A percentile compares a stretch with the other conserved stretches of the same genome.
phyloP scores from a whole-genome alignment of 2,888 invertebrate species.

The Temnothorax ravouxi region DNA sequence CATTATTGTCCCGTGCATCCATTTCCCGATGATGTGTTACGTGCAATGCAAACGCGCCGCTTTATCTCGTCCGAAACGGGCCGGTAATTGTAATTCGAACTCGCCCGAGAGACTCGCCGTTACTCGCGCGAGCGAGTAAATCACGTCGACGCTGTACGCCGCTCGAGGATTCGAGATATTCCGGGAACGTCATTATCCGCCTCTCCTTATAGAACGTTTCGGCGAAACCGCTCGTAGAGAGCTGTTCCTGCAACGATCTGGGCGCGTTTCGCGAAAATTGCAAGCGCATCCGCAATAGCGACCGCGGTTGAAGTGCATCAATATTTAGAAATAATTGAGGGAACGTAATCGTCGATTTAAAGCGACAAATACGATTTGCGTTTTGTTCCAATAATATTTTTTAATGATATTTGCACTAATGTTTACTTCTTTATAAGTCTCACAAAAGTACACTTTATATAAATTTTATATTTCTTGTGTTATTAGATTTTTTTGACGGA shows the following conservation, averaged over 20 bases:
- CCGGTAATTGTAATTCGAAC: slow-evolving; percentile 62
- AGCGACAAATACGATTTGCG: background rate
- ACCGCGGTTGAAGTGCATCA: background rate
- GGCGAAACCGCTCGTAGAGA: slow-evolving; percentile 12
- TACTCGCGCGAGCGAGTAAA: slow-evolving; percentile 25
- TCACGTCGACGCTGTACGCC: slow-evolving; percentile 15
- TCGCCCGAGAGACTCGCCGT: slow-evolving; percentile 38
- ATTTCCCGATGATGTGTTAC: slow-evolving; percentile 66
- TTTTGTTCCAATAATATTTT: background rate
- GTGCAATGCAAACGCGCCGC: slow-evolving; percentile 68
- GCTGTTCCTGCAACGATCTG: background rate
- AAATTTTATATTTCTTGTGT: background rate
- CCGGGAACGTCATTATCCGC: slow-evolving; percentile 46
- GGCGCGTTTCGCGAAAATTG: slow-evolving; percentile 12
- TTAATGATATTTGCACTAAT: background rate
- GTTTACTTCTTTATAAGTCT: background rate
- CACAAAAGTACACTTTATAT: background rate
- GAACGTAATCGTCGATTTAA: background rate
- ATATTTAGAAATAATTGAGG: background rate
- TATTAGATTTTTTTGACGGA: background rate
- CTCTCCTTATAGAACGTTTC: slow-evolving; percentile 26
- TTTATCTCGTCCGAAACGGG: slow-evolving; percentile 62
- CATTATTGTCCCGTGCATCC: slow-evolving; percentile 57
- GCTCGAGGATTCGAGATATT: slow-evolving; percentile 27
- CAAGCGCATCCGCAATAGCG: background rate